These are phyloP conservation scores for Electrophaes corylata DNA, from an alignment of 2,888 invertebrate genomes.

Conservation along the genomic window DNA sequence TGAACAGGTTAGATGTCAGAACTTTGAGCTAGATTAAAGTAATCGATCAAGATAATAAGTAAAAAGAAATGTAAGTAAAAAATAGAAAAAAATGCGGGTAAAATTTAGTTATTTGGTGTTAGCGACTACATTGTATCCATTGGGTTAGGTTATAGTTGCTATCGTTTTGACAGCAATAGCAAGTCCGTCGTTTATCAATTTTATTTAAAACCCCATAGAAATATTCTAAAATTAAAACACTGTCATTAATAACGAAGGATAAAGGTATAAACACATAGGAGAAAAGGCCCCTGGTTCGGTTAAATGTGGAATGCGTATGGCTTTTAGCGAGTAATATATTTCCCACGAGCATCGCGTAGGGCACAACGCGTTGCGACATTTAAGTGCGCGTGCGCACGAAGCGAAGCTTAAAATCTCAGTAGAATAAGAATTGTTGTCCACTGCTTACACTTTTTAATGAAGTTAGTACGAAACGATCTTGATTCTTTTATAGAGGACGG, in stretches of 20 bases:
- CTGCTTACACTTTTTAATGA: not conserved
- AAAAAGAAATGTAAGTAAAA: too few relatives aligned
- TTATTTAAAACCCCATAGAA: not conserved
- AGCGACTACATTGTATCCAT: too few relatives aligned
- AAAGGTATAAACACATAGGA: conserved; percentile 21
- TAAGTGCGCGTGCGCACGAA: conserved; percentile 37
- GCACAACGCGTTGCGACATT: conserved; percentile 33
- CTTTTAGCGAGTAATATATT: conserved; percentile 37
- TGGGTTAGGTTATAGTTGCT: too few relatives aligned
- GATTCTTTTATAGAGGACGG: too few relatives aligned
- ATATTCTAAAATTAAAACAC: not conserved
- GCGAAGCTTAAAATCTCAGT: conserved; percentile 20
- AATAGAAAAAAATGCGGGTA: too few relatives aligned
- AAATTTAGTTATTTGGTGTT: too few relatives aligned
- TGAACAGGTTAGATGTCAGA: too few relatives aligned
- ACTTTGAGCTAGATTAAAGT: too few relatives aligned
- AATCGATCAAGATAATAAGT: too few relatives aligned
- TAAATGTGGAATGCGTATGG: conserved; percentile 26
- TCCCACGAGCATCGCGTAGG: conserved; percentile 34
- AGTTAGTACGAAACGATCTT: too few relatives aligned
- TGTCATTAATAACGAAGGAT: conserved; percentile 2
- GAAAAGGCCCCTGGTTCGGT: conserved; percentile 19
- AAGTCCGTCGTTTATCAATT: too few relatives aligned
- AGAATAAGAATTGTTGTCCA: conserved; percentile 16
- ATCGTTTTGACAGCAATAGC: too few relatives aligned